Base-by-base conservation (phyloP, 2,888 invertebrate genomes). In the Tetragonula carbonaria region DNA sequence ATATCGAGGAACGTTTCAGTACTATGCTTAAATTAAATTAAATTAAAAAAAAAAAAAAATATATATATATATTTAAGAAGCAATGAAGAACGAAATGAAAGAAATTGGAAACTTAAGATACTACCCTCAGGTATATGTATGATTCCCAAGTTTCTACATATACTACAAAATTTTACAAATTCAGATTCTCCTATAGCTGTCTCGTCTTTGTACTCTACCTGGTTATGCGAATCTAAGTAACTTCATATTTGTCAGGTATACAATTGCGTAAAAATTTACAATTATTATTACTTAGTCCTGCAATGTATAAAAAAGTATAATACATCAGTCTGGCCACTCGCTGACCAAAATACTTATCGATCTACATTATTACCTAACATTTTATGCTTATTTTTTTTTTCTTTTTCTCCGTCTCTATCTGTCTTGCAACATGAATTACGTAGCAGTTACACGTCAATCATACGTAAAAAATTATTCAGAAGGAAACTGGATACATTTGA, bases 321-420 rank as follows among this genome's bases (percentile, higher is more conserved):
- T 94, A 94, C 93, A 94, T 94, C 94, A 94, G 94, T 94, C 94
- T 92, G 93, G 93, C 92, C 93, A 91, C 79, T 82, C 89, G 74
- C 51, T 87, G 87, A 87, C 87, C 87, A 87, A 85, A 86, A 87
- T 87, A 87, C 91, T 90, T 90, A 86, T 82, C 65, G 74, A 86
- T 78, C 85, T 90, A 90, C 50, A 23, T 21, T 72, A 45, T 85
- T 88, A 82, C 67, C 74, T 80, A 74, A 70, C 62, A 5, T 18
- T 55, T 62, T 71, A 74, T 50, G 45, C 21, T 62, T 68, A 45
- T 50, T 68, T 67, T 67, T 87, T 73, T 77, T 84, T 81, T 76
- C 71, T 73, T 78, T 77, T 63, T 70, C 83, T 76, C 13, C 51
- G 13, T 18, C 23, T 21, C 55, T 21, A 23, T n/a, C 21, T 28